phyloP scores from a whole-genome alignment of 2,888 invertebrate species.

The Andrena marginata region DNA sequence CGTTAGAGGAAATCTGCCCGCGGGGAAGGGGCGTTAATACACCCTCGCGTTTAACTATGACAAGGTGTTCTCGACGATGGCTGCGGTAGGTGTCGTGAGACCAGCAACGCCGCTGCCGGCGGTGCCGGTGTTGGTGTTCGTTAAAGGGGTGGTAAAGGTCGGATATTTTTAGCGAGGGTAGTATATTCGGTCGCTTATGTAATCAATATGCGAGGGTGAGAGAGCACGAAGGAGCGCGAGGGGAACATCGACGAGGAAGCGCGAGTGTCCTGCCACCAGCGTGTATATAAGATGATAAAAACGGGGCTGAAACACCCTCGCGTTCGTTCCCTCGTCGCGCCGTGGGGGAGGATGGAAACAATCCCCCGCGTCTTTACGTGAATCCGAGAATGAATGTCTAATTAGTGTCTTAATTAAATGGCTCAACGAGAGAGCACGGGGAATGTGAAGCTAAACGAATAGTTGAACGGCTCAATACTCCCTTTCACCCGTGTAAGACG shows the following conservation, averaged over 20 bases:
- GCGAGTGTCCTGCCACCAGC: slow-evolving; percentile 25
- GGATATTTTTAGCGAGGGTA: slow-evolving; percentile 82
- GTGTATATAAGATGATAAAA: slow-evolving; percentile 40
- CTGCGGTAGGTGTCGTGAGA: slow-evolving; percentile 42
- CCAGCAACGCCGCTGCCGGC: background rate
- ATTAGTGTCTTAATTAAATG: slow-evolving; percentile 33
- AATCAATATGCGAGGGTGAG: slow-evolving; percentile 83
- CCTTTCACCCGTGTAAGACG: background rate
- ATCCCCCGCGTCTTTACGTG: slow-evolving; percentile 1
- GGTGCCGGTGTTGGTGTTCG: slow-evolving; percentile 14
- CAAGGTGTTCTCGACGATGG: slow-evolving; percentile 39
- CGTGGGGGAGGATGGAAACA: background rate
- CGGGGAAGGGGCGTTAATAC: slow-evolving; percentile 15
- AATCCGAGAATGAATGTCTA: slow-evolving; percentile 20
- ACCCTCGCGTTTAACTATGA: slow-evolving; percentile 28
- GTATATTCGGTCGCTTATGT: slow-evolving; percentile 83
- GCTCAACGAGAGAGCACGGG: background rate
- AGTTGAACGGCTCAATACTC: too few relatives aligned
- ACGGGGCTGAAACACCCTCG: slow-evolving; percentile 3
- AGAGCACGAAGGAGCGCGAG: slow-evolving; percentile 59
- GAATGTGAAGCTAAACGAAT: background rate
- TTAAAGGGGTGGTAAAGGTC: slow-evolving; percentile 61
- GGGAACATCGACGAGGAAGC: slow-evolving; percentile 42
- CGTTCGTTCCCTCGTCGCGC: background rate
- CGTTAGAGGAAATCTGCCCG: slow-evolving; percentile 1